Base-by-base conservation (phyloP, 2,888 invertebrate genomes). In the Chymomyza caudatula region DNA sequence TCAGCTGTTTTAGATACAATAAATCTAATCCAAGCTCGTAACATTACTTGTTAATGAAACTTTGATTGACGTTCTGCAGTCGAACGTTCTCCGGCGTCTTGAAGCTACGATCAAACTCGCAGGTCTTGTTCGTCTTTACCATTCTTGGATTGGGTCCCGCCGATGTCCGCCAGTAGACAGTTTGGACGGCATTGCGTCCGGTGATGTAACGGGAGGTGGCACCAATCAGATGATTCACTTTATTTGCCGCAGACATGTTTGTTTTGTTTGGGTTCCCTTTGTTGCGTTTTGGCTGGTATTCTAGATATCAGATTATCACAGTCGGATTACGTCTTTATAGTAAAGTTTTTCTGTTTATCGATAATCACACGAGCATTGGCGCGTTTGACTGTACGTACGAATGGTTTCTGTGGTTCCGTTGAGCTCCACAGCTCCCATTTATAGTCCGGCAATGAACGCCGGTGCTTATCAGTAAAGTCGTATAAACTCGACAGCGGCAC, bases 151-250 rank as follows among this genome's bases (percentile, higher is more conserved):
- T 90, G 56, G 87, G 77, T 4, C 92, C 91, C 51, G 93, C 92
- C 3, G 86, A 82, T 43, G 86, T 71, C 79, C 95, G 92, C 95
- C 95, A 95, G 84, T 95, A 95, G 0, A 95, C 94, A 0, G 95
- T 95, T 86, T 95, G 95, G 20, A 95, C 92, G 1, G 94, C 95
- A 82, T 95, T 93, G 67, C 94, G 92, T 56, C 95, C 94, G 56
- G 94, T 93, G 74, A 95, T 93, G 88, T 94, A 94, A 65, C 95
- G 93, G 19, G 94, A 94, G 47, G 94, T 93, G 74, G 93, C 92
- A 77, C 94, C 94, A 70, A 95, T 93, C 87, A 95, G 89, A 78
- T 91, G 91, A 78, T 92, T 93, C 71, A 89, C 71, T 71, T 89
- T 88, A 37, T 78, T 89, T 19, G 82, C 72, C 52, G 83, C 73